Base-by-base conservation (phyloP, 2,113 vertebrate species). In the Balaenoptera acutorostrata region DNA sequence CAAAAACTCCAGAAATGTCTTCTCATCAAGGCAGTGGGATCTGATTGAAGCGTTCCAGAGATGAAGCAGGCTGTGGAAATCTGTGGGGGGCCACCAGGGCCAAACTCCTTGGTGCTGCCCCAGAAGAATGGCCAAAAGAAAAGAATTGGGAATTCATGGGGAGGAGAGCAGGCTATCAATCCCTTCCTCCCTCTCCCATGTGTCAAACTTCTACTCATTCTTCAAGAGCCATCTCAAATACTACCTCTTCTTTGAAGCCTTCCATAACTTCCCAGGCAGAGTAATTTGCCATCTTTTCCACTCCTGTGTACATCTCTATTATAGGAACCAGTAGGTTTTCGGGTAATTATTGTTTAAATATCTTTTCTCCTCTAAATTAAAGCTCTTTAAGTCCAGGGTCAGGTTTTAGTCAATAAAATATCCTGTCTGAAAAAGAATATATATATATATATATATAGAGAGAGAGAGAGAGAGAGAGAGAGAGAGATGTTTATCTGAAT, bases 1-100 rank as follows among this genome's bases (percentile, higher is more conserved):
- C 92, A 97, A 93, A 96, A 94, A 69, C 86, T 98, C 95, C 25
- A 88, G 80, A 21, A 0, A 57, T 81, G 75, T 84, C 81, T 14
- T 92, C 95, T 94, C 0, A 44, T 77, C 72, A 57, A 88, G 46
- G 71, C 59, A 39, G 5, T 41, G 57, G 93, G 29, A 4, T n/a
- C 93, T 85, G 74, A 21, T 41, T 25, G 59, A 63, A 92, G 92
- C 66, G 29, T 44, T 77, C 46, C 59, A 27, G 88, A 92, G 92
- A 81, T 29, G 29, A 64, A 64, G 68, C 0, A 46, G 41, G 44
- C 63, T 61, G 49, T 17, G 29, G 61, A 77, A 84, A 29, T 63
- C 36, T 18, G 2, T 23, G n/a, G 33, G 25, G 25, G 84, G 44
- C 8, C 20, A 17, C 20, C 10, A 13, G 44, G 33, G 18, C 46